Base-by-base conservation (phyloP, 2,797 vertebrate genomes). In the Cryptoblepharus egeriae region DNA sequence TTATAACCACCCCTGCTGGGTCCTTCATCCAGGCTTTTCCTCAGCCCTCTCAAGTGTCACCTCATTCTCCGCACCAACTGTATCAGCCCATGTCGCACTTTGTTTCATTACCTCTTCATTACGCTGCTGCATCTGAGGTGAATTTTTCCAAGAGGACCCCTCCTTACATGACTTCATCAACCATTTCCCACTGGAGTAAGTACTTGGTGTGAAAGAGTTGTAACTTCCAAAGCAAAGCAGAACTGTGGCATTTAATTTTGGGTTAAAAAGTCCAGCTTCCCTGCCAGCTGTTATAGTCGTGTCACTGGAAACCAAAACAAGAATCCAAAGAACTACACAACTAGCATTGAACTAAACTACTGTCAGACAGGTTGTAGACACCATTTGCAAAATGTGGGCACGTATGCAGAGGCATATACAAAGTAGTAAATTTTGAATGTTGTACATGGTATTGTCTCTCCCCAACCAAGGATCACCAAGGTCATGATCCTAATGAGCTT, bases 181-280 rank as follows among this genome's bases (percentile, higher is more conserved):
- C 95, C 95, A 94, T 94, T 94, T 93, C 95, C 95, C 95, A 92
- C 94, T 96, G 96, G 95, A 97, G 98, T 98, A 98, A 98, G 98
- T 98, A 97, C 96, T 92, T 93, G 93, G 80, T 89, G 87, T 88
- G 79, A 85, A 88, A 85, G 70, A 82, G 82, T 90, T 84, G 77
- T 0, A 1, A 92, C 80, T 80, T 84, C 75, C 85, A 55, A 77
- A 77, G 82, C 52, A 78, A 86, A 60, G 74, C 73, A 88, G 15
- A 90, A 35, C 78, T 64, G 73, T 81, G 81, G 76, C 65, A 87
- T 82, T 79, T 76, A 88, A 63, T 73, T 79, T 18, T 24, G 37
- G 13, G 39, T 86, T 74, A 15, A 64, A 91, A 84, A 80, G 37
- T 39, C 58, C 16, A 0, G 0, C 26, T 85, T 64, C 28, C 20